phyloP scores from a whole-genome alignment of 2,888 invertebrate species.

The Tolmerus cingulatus region DNA sequence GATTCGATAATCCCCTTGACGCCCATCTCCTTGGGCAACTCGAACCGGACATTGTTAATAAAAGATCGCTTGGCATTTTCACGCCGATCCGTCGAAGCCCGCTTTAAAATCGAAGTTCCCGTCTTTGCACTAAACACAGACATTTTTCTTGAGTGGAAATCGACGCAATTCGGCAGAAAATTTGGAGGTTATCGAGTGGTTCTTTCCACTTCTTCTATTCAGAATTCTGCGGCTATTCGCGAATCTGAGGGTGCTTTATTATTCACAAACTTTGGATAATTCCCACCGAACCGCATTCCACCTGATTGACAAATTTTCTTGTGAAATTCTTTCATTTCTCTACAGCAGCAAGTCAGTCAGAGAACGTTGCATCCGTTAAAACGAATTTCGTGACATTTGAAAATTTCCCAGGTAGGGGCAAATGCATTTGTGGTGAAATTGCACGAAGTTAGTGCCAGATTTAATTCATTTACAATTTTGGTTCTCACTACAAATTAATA shows the following conservation, averaged over 20 bases:
- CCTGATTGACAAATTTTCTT: neutral
- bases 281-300: neutral
- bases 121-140: slow-evolving; percentile 58
- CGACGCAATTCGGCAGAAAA: neutral
- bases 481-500: neutral
- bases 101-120: slow-evolving; percentile 58
- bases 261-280: neutral
- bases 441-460: neutral
- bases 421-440: neutral
- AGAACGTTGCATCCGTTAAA: neutral
- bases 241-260: neutral
- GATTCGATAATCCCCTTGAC: slow-evolving; percentile 54
- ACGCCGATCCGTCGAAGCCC: slow-evolving; percentile 55
- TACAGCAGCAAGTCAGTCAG: neutral
- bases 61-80: slow-evolving; percentile 57
- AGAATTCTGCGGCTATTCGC: neutral
- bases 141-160: slow-evolving; percentile 52
- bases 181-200: neutral
- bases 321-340: slow-evolving; percentile 16
- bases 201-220: neutral
- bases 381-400: neutral
- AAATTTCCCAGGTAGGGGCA: neutral
- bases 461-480: neutral
- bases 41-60: slow-evolving; percentile 60
- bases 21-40: slow-evolving; percentile 56